Evolutionary conservation across 1,140 invertebrate genomes (phyloP), one percentile per base, ranked within the genome.

Genomic region (Zaprionus camerounensis): DNA sequence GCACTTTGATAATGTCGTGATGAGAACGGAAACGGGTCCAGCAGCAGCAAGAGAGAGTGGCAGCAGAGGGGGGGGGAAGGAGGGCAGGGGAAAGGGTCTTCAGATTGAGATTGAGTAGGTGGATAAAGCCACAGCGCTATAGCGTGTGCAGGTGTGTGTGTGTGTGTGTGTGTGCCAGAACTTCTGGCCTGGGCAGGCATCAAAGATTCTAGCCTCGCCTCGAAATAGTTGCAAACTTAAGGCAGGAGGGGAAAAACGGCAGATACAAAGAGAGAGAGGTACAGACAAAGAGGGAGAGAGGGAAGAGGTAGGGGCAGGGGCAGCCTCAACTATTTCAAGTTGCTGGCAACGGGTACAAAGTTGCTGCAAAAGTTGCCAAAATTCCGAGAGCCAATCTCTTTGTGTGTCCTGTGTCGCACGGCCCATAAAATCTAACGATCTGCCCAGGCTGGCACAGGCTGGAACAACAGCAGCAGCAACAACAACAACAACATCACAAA

Each of bases 1-100:
- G 83, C 72, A 87, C 77, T 88, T 83, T 88, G 80, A 87, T 86
- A 80, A 79, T 87, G 83, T 79, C 76, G 79, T 58, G 51, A 28
- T 44, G 55, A 34, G 28, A 49, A 55, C 31, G 36, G 31, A n/a
- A 63, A 44, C 17, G 46, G 34, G 17, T 12, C n/a, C 9, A 56
- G 34, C n/a, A 7, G 17, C 6, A 26, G 28, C 11, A 36, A 3
- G 15, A 11, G 5, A 20, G 5, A 20, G 2, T 31, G 5, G n/a
- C 2, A 22, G 17, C 5, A 11, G 36, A 11, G 56, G n/a, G 6
- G 17, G 20, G 9, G 46, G 20, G 20, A 9, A 20, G 12, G 20
- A 12, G 9, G 22, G 46, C 9, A 20, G 46, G 28, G 28, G 28
- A 31, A n/a, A 11, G 46, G 20, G 22, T 12, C 20, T 13, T 1